Conservation (phyloP, 2,113 vertebrate genomes). For the Tenebrosternarchus preto region DNA sequence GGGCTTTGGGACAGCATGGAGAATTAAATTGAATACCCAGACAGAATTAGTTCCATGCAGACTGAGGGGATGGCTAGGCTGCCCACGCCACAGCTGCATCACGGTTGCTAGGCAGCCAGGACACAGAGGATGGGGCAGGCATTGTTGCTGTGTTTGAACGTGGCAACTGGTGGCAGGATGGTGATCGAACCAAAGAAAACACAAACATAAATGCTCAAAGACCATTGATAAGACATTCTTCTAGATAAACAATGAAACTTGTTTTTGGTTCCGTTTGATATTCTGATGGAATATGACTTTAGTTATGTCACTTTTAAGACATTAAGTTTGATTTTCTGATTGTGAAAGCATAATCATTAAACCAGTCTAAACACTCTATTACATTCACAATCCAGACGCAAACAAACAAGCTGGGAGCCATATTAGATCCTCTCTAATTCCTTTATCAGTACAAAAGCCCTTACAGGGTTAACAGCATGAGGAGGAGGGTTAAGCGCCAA, state of each 20-base stretch:
- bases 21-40: constrained; percentile 79
- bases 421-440: constrained; percentile 26
- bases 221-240: neutral
- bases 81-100: constrained; percentile 72
- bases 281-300: neutral
- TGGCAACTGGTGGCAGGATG: constrained; percentile 62
- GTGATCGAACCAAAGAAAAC: constrained; percentile 49
- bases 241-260: neutral
- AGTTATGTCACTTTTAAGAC: neutral
- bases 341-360: neutral
- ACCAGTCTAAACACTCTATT: constrained; percentile 26
- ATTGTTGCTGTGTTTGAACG: constrained; percentile 40
- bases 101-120: constrained; percentile 59
- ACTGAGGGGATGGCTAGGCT: constrained; percentile 68
- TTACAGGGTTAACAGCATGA: constrained; percentile 34
- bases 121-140: constrained; percentile 45
- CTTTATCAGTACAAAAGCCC: constrained; percentile 50
- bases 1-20: constrained; percentile 75
- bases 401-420: constrained; percentile 33
- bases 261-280: neutral
- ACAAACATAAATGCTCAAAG: neutral
- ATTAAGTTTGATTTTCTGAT: neutral
- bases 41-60: constrained; percentile 79
- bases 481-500: neutral
- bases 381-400: constrained; percentile 32